Evolutionary conservation across 2,113 vertebrate species (phyloP), one percentile per base, ranked within the genome.

Genomic region (Scomber scombrus): DNA sequence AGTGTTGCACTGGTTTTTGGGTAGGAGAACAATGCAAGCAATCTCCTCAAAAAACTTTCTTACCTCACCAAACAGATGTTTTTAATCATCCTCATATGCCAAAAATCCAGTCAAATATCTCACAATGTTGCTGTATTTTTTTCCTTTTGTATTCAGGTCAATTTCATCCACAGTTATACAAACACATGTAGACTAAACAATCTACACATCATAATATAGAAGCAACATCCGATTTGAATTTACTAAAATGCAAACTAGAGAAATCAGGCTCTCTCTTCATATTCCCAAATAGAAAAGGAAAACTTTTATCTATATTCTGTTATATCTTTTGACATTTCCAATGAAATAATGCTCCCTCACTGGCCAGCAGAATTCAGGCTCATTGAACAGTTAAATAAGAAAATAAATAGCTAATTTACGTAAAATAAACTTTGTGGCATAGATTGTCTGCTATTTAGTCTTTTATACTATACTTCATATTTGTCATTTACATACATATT

Each of bases 341-440:
- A 71, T 91, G 66, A 91, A 90, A 86, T 88, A 88, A 92, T 65
- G 75, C 80, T 86, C 86, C 82, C 71, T 92, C 88, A 91, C 93
- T 94, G 92, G 84, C 93, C 94, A 93, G 92, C 93, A 95, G 94
- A 93, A 93, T 92, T 86, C 77, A 91, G 78, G 72, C 71, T 93
- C 84, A 91, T 89, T 86, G 81, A 16, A 88, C 78, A 85, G 66
- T 80, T 84, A 85, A 85, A 94, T 94, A 93, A 89, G 88, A 95
- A 95, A 94, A 95, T 93, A 94, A 94, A 95, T 93, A 89, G 58
- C 89, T 68, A 86, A 93, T 92, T 88, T 90, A 89, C 80, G 51
- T 83, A 89, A 84, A 91, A 92, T 93, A 85, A 89, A 89, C 83
- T 93, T 91, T 92, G 83, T 86, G 92, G 86, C 90, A 93, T 91